Evolutionary conservation across 2,797 vertebrate genomes (phyloP).

Genomic region (Syngnathus acus): DNA sequence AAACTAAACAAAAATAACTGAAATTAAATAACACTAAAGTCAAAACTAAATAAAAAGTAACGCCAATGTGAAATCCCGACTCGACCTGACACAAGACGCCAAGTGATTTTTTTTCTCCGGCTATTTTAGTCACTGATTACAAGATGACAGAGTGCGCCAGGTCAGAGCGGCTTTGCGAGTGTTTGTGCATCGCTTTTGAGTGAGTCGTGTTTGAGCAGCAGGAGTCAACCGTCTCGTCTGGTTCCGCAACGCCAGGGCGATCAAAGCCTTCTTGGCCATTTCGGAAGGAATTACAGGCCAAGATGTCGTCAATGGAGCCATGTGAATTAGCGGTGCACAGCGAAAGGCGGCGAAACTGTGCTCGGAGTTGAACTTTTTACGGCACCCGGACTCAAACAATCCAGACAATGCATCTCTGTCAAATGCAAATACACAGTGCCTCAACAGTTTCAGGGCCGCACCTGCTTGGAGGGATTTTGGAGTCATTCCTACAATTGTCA

Average conservation of each 20-base stretch:
- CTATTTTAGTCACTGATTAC: not conserved
- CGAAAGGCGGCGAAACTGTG: not conserved
- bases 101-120: not conserved
- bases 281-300: not conserved
- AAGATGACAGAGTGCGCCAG: slow-evolving; percentile 10
- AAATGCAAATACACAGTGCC: slow-evolving; percentile 9
- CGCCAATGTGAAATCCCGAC: not conserved
- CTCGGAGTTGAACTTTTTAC: slow-evolving; percentile 1
- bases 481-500: too few relatives aligned
- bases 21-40: too few relatives aligned
- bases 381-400: not conserved
- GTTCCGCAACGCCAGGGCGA: slow-evolving; percentile 42
- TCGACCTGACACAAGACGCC: not conserved
- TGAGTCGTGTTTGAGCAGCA: slow-evolving; percentile 39
- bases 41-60: not conserved
- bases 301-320: not conserved
- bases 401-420: slow-evolving; percentile 4
- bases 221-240: slow-evolving; percentile 21
- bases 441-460: not conserved
- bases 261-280: slow-evolving; percentile 43
- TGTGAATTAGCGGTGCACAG: not conserved
- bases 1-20: too few relatives aligned
- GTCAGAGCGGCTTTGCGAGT: not conserved
- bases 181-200: slow-evolving; percentile 14
- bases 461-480: not conserved